Conservation (phyloP, 2,113 vertebrate genomes). For the Neolamprologus ventralis region DNA sequence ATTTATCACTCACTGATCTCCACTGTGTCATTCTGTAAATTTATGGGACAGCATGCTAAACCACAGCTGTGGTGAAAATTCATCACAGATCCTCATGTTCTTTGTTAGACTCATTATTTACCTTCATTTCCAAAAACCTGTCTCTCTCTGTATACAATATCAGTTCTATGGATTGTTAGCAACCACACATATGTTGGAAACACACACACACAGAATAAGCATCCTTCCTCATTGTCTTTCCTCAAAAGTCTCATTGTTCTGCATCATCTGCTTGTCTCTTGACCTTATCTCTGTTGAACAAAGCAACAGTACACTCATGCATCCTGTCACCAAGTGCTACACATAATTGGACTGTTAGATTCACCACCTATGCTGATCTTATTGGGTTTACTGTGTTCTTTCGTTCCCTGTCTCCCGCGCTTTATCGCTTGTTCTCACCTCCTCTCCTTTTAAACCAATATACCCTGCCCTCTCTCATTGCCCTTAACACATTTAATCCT, state of each 20-base stretch:
- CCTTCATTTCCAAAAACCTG: background rate
- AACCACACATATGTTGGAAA: background rate
- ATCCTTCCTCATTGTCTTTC: background rate
- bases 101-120: background rate
- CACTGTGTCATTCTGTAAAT: constrained; percentile 6
- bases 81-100: background rate
- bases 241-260: background rate
- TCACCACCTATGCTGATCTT: background rate
- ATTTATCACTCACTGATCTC: constrained; percentile 50
- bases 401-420: background rate
- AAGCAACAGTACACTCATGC: constrained; percentile 32
- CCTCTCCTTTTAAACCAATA: constrained; percentile 8
- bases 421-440: constrained; percentile 16
- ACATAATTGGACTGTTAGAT: constrained; percentile 33
- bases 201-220: background rate
- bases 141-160: background rate
- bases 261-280: constrained; percentile 4
- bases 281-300: constrained; percentile 32
- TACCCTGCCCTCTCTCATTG: background rate
- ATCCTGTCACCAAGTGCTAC: constrained; percentile 23
- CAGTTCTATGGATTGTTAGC: background rate
- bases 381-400: constrained; percentile 9
- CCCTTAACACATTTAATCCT: constrained; percentile 28
- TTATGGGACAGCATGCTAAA: constrained; percentile 13
- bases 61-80: background rate